Evolutionary conservation across 1,140 invertebrate genomes (phyloP).

Genomic region (Zaprionus ghesquierei): DNA sequence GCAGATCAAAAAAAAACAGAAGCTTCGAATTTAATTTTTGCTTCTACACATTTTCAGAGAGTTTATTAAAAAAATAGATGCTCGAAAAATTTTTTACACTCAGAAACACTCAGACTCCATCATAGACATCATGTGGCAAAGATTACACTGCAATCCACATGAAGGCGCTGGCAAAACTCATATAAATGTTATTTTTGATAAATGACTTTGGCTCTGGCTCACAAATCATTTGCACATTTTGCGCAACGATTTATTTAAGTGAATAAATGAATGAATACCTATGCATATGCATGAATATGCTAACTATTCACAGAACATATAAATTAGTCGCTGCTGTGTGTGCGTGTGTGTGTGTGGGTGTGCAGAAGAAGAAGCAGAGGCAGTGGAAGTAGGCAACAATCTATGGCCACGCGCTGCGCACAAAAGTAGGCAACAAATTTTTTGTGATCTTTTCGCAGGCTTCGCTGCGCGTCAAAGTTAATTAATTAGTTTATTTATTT

Average conservation of each 20-base stretch:
- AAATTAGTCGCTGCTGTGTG: background rate
- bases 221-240: background rate
- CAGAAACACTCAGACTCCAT: too few species aligned
- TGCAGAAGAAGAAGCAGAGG: background rate
- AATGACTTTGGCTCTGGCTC: background rate
- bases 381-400: too few species aligned
- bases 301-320: background rate
- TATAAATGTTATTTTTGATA: background rate
- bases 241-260: background rate
- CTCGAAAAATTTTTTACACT: background rate
- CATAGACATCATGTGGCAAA: too few species aligned
- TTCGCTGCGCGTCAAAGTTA: background rate
- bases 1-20: too few species aligned
- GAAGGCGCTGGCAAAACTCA: too few species aligned
- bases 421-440: conserved; percentile 17
- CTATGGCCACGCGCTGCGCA: background rate
- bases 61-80: background rate
- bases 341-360: background rate
- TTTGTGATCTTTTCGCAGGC: background rate
- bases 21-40: background rate
- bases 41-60: background rate
- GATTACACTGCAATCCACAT: too few species aligned
- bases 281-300: background rate
- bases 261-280: background rate
- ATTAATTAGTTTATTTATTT: background rate